A percentile compares a stretch with the other conserved stretches of the same genome.
Conservation (phyloP, 2,113 vertebrate species). For the Jacana jacana region DNA sequence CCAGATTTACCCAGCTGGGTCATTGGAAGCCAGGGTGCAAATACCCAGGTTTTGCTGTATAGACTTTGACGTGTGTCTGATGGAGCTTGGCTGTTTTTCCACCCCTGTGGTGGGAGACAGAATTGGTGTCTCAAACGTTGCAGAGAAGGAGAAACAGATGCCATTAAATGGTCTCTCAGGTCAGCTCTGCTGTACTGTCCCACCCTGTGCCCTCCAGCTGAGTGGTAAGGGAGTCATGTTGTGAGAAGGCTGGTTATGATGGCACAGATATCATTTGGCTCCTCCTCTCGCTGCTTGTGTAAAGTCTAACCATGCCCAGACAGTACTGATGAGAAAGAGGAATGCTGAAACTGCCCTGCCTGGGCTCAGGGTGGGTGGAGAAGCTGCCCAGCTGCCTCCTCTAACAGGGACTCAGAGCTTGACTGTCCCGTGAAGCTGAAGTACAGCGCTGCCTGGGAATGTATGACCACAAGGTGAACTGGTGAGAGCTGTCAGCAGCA, state of each 20-base stretch:
- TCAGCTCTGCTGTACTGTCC: neutral
- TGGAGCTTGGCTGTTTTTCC: neutral
- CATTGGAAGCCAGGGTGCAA: neutral
- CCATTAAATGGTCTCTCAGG: neutral
- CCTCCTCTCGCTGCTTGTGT: neutral
- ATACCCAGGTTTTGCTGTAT: neutral
- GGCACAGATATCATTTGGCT: neutral
- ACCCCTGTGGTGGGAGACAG: neutral
- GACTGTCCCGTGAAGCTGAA: neutral
- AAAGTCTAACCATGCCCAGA: neutral
- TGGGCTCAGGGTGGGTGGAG: neutral
- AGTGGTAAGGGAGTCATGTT: neutral
- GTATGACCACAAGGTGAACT: neutral
- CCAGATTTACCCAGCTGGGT: neutral
- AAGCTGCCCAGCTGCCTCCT: neutral
- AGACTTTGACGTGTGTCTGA: neutral
- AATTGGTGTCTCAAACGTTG: fast-evolving
- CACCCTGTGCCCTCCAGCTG: neutral
- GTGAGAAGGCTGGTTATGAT: neutral
- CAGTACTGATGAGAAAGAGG: neutral
- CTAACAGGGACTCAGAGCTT: neutral
- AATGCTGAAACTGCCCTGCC: fast-evolving
- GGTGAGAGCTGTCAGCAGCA: neutral
- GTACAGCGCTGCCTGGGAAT: neutral
- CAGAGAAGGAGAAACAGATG: neutral